Conservation (phyloP, 35 echinoderm and acorn worm genomes). For the Anneissia japonica region DNA sequence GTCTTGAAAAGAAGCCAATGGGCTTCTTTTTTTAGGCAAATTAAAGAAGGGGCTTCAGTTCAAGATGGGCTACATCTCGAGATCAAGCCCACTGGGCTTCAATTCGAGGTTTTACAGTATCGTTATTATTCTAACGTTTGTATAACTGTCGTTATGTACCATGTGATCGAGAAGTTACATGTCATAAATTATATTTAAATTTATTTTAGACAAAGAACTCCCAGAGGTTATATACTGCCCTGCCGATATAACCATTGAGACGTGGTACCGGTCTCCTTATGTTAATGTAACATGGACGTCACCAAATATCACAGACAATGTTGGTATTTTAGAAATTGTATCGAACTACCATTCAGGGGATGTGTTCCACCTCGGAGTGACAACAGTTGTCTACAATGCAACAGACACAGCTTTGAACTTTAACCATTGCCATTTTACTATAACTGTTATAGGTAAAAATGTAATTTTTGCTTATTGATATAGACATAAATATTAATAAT, state of each 20-base stretch:
- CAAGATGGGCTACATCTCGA: too few species aligned
- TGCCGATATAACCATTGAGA: neutral
- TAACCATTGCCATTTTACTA: neutral
- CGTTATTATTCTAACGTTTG: too few species aligned
- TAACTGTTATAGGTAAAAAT: neutral
- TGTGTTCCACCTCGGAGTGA: neutral
- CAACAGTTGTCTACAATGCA: neutral
- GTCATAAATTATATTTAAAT: too few species aligned
- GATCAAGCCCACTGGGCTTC: too few species aligned
- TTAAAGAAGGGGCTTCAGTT: too few species aligned
- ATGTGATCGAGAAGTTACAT: too few species aligned
- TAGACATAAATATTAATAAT: too few species aligned
- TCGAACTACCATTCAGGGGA: neutral
- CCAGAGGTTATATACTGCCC: neutral
- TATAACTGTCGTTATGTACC: too few species aligned
- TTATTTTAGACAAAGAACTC: neutral
- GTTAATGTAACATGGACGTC: neutral
- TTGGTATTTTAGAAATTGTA: neutral
- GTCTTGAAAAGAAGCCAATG: too few species aligned
- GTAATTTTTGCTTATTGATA: too few species aligned
- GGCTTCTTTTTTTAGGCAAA: too few species aligned
- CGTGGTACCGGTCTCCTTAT: neutral
- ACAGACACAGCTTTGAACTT: neutral
- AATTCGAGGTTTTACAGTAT: too few species aligned
- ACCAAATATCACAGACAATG: neutral